A percentile compares a stretch with the other conserved stretches of the same genome.
Evolutionary conservation across 2,888 invertebrate genomes (phyloP).

Genomic region (Marasmarcha lunaedactyla): DNA sequence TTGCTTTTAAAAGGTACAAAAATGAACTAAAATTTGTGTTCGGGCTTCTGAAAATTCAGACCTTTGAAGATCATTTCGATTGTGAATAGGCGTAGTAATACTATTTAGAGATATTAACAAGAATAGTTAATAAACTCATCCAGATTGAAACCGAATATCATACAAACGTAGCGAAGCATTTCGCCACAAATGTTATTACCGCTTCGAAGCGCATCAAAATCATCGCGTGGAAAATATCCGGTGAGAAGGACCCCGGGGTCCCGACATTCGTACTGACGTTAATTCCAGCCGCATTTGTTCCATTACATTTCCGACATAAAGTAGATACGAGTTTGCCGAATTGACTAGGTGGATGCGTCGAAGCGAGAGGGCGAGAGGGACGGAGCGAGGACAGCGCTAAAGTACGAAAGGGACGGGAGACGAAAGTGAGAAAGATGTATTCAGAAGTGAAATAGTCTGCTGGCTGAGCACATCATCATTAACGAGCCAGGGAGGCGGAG

Average conservation of each 20-base stretch:
- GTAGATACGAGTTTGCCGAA: constrained; percentile 69
- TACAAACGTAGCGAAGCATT: constrained; percentile 19
- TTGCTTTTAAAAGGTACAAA: no score
- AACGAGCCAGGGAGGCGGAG: constrained; percentile 76
- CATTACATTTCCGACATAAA: constrained; percentile 71
- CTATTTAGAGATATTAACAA: not conserved
- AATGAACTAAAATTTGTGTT: no score
- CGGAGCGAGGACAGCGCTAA: constrained; percentile 27
- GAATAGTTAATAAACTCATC: not conserved
- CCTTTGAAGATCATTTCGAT: no score
- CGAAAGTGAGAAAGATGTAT: constrained; percentile 73
- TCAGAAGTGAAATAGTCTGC: constrained; percentile 81
- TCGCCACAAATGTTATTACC: constrained; percentile 39
- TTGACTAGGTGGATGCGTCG: constrained; percentile 69
- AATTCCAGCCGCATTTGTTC: constrained; percentile 71
- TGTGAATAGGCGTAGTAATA: not conserved
- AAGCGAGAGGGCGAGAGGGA: constrained; percentile 53
- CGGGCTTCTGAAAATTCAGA: not conserved
- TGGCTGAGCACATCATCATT: constrained; percentile 84
- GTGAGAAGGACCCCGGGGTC: constrained; percentile 57
- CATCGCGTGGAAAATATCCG: constrained; percentile 67
- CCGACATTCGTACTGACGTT: constrained; percentile 67
- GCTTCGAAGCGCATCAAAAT: constrained; percentile 57
- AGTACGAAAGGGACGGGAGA: constrained; percentile 42
- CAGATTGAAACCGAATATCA: constrained; percentile 12